A percentile compares a stretch with the other conserved stretches of the same genome.
phyloP scores from a whole-genome alignment of 2,888 invertebrate species.

The Dysmachus trigonus region DNA sequence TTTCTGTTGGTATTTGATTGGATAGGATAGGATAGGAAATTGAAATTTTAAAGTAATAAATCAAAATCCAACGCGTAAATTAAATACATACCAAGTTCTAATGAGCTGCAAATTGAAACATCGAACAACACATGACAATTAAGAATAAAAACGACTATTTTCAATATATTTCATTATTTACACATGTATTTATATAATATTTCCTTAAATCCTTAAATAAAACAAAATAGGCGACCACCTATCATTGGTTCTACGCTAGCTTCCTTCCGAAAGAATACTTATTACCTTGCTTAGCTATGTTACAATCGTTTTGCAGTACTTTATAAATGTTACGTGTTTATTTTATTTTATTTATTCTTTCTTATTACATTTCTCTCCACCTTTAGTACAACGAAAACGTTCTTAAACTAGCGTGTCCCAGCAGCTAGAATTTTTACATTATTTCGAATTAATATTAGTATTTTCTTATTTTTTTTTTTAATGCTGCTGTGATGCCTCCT shows the following conservation, averaged over 20 bases:
- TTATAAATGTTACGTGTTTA: neutral
- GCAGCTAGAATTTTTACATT: neutral
- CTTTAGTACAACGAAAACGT: neutral
- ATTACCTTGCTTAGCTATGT: constrained; percentile 7
- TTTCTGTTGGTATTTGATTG: neutral
- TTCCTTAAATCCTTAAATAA: constrained; percentile 21
- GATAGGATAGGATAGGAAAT: neutral
- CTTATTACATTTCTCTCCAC: neutral
- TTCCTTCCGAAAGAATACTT: constrained; percentile 19
- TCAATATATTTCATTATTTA: constrained; percentile 40
- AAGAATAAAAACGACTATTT: constrained; percentile 31
- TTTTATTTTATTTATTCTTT: neutral
- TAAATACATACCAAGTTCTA: neutral
- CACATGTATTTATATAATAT: constrained; percentile 18
- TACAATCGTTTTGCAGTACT: neutral
- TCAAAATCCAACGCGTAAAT: neutral
- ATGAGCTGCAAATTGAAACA: neutral
- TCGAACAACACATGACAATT: neutral
- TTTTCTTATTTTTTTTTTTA: neutral
- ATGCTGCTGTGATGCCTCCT: neutral
- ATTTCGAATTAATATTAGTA: neutral
- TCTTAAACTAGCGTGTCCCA: neutral
- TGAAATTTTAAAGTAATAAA: neutral
- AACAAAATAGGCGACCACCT: constrained; percentile 16
- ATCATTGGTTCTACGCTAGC: constrained; percentile 33